Evolutionary conservation across 2,113 vertebrate species (phyloP), one percentile per base, ranked within the genome.

Genomic region (Plectropomus leopardus): DNA sequence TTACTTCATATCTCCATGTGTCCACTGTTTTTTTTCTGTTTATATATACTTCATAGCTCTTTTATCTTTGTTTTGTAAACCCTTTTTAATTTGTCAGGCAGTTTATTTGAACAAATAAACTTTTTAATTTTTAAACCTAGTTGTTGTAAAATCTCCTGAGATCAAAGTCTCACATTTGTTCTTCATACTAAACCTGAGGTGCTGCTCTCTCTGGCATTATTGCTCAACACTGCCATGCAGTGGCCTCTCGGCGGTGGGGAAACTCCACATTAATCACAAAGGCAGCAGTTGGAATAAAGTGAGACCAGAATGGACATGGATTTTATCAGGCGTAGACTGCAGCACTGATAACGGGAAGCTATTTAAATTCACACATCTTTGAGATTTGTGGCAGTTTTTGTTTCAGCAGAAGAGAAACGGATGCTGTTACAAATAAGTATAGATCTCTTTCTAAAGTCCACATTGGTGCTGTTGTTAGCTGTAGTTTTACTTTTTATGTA

Each of bases 31-130:
- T 51, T 26, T 19, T 76, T 86, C 90, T 95, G 95, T 96, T 94
- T 95, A 95, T 95, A 95, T 95, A 95, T 95, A 95, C 93, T 88
- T 87, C 95, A 95, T 91, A 94, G 82, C 88, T 92, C 93, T 95
- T 93, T 88, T 76, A 94, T 94, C 92, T 96, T 96, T 96, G 91
- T 95, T 98, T 98, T 97, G 95, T 97, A 96, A 97, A 94, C 94
- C 95, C 92, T 95, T 96, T 94, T 94, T 92, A 95, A 96, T 96
- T 96, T 96, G 94, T 96, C 92, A 91, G 95, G 94, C 95, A 93
- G 95, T 97, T 97, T 97, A 96, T 96, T 96, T 96, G 95, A 96
- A 96, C 94, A 95, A 97, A 97, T 97, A 97, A 96, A 97, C 94
- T 97, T 97, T 97, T 97, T 96, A 97, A 98, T 97, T 95, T 94